Base-by-base conservation (phyloP, 2,888 invertebrate species). In the Liposcelis brunnea region DNA sequence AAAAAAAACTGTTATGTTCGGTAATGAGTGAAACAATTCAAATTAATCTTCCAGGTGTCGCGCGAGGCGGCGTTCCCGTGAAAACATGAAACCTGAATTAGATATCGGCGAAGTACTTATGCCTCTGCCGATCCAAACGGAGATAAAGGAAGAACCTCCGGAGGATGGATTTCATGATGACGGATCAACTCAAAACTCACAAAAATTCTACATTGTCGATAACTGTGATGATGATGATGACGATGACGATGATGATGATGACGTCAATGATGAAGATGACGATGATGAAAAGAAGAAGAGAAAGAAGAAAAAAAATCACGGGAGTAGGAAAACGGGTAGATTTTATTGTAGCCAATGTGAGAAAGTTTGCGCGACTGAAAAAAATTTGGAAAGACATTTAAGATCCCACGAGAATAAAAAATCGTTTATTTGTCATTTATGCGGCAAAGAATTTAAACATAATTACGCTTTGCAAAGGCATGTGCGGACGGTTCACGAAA, bases 381-480 rank as follows among this genome's bases (percentile, higher is more conserved):
- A 35, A 16, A 35, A 15, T 14, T 16, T 35, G 10, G 35, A 35
- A 10, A 35, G 15, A 10, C 16, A 35, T 35, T 35, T 35, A 10
- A 15, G 35, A 7, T 6, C 26, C 8, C 26, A 26, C 26, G 26
- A 26, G 26, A 26, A 26, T 6, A 26, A 26, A 8, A 26, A 26
- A 26, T 26, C 21, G 26, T 45, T 42, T 12, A 38, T 36, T 37
- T 45, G 45, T 21, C 65, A 64, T 10, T 58, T 63, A 32, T 71
- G 71, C 53, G 59, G 60, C 2, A 69, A 69, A 51, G 59, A 58
- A 42, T 71, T 67, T 56, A 45, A 40, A 12, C 36, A 42, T 18
- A 45, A 36, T 38, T 36, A 45, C 15, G 34, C 36, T 7, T 36
- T 45, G 21, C 45, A n/a, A 19, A 16, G 45, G 7, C 45, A 45